Base-by-base conservation (phyloP, 2,113 vertebrate genomes). In the Ivindomyrus marchei region DNA sequence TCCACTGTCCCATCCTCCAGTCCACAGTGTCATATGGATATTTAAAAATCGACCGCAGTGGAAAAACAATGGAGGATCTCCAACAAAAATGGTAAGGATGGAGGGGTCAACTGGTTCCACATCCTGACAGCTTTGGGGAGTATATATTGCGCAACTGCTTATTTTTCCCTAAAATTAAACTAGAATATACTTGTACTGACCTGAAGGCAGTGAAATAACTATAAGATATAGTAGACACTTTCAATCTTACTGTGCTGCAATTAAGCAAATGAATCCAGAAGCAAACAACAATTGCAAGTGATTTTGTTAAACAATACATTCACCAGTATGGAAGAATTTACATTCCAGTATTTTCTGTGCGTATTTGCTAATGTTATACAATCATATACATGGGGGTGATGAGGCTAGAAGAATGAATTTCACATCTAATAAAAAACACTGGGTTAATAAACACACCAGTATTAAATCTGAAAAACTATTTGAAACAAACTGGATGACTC, bases 341-440 rank as follows among this genome's bases (percentile, higher is more conserved):
- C 24, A n/a, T 85, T 85, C 3, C 39, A 85, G 83, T n/a, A 85
- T 85, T 45, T 85, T 17, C 83, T 42, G 74, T 19, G 13, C 17
- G 2, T 80, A 80, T 80, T 80, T 80, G 74, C 17, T 19, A 42
- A 39, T 77, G 5, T 80, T 6, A 42, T 42, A 42, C 36, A 39
- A 8, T 80, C 4, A 19, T n/a, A 80, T 39, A 42, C 15, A 80
- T 19, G 36, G 74, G 36, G 74, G 36, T 80, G 36, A 80, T 80
- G 74, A 17, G 36, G 74, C 31, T 80, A 80, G 84, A 86, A 86
- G 84, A 49, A 50, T 47, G 84, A 86, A 86, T 86, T 86, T 86
- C 45, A 47, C 84, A 49, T 86, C 7, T 49, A 31, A 15, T 50
- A 87, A 50, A 50, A n/a, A 85, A 85, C 83, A 46, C 46, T n/a